These are phyloP conservation scores for Anoura caudifer DNA, from an alignment of 2,113 vertebrate genomes.

Conservation along the genomic window DNA sequence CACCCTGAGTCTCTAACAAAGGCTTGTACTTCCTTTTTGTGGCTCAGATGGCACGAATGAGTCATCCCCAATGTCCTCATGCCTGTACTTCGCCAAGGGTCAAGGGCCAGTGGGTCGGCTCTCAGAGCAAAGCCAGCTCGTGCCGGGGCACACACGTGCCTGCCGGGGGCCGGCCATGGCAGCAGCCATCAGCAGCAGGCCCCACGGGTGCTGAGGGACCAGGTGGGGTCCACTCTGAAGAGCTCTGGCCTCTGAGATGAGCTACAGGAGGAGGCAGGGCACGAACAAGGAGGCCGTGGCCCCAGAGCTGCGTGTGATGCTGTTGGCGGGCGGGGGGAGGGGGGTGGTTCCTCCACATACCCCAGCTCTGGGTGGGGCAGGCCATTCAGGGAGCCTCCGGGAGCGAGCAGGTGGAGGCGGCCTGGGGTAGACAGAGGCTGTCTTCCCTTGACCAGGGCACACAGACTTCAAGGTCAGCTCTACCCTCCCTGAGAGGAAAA, in stretches of 20 bases:
- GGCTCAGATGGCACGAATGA: fast-evolving
- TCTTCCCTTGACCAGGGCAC: not conserved
- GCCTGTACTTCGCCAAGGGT: not conserved
- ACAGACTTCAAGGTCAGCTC: not conserved
- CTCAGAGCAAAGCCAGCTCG: not conserved
- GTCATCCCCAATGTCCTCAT: not conserved
- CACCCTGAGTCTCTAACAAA: not conserved
- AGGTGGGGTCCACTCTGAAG: not conserved
- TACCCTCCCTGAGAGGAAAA: not conserved
- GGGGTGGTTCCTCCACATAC: not conserved
- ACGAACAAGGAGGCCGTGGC: not conserved
- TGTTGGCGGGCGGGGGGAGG: no score
- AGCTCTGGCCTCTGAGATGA: not conserved
- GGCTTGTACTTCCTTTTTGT: not conserved
- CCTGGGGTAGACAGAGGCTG: not conserved
- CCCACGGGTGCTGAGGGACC: no score
- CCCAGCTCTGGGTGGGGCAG: not conserved
- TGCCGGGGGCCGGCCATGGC: not conserved
- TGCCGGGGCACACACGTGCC: fast-evolving
- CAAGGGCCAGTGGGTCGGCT: not conserved
- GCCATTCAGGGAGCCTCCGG: not conserved
- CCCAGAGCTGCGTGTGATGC: not conserved
- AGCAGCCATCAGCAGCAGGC: not conserved
- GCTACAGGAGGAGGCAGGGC: not conserved
- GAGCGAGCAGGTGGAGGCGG: not conserved